These are phyloP conservation scores for Alectoris magna DNA, from an alignment of 2,797 vertebrate species.

Conservation along the genomic window DNA sequence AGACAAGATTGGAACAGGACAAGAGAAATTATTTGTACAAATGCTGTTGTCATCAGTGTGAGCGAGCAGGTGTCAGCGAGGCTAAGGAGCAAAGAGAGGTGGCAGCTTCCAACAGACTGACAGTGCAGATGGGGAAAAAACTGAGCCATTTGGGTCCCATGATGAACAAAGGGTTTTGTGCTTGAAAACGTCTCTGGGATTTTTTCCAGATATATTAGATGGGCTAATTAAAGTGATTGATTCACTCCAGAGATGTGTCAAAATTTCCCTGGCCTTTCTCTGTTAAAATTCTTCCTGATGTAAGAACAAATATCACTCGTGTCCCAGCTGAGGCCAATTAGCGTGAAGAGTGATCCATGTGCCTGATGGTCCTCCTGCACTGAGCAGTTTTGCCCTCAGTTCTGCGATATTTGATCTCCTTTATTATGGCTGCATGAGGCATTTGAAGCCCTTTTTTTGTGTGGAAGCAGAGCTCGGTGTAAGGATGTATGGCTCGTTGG, in stretches of 20 bases:
- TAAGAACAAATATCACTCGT: background rate
- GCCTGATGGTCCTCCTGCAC: background rate
- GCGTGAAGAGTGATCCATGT: background rate
- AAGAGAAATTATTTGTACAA: background rate
- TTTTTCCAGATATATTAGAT: background rate
- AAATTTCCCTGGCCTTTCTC: background rate
- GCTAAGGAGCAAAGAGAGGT: background rate
- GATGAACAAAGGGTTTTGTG: background rate
- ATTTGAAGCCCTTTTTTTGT: background rate
- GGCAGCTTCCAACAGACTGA: background rate
- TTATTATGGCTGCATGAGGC: background rate
- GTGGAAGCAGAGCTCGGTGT: background rate
- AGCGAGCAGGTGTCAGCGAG: background rate
- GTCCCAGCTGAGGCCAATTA: background rate
- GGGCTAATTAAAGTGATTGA: conserved; percentile 44
- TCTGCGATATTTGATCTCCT: background rate
- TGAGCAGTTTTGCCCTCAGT: background rate
- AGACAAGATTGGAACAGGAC: background rate
- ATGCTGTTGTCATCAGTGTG: background rate
- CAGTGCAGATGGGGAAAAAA: background rate
- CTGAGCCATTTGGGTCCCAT: background rate
- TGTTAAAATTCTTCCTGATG: background rate
- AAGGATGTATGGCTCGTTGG: too few species aligned
- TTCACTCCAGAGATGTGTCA: conserved; percentile 4
- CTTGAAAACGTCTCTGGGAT: background rate